Evolutionary conservation across 2,888 invertebrate genomes (phyloP).

Genomic region (Danaus chrysippus): DNA sequence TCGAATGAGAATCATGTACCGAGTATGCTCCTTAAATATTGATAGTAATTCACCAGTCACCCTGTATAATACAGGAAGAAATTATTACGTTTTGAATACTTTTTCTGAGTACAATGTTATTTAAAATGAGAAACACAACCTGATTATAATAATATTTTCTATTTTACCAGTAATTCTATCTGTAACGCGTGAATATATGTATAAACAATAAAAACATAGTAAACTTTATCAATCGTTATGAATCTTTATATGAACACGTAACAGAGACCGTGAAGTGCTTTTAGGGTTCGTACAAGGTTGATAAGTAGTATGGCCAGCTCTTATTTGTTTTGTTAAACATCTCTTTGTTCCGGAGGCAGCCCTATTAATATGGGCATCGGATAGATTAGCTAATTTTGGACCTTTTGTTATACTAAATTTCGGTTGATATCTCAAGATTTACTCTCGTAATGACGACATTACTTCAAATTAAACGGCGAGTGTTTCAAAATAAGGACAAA

Average conservation of each 20-base stretch:
- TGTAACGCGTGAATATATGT: not conserved
- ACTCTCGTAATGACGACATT: conserved; percentile 8
- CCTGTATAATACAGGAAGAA: no score
- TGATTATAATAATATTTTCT: no score
- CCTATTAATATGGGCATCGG: conserved; percentile 60
- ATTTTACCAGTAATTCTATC: no score
- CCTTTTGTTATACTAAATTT: conserved; percentile 28
- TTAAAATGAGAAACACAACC: no score
- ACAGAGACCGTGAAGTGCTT: conserved; percentile 30
- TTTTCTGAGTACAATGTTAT: no score
- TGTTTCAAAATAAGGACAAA: not conserved
- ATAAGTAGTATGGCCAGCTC: conserved; percentile 58
- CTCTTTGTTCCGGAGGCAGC: conserved; percentile 52
- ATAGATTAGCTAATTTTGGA: conserved; percentile 47
- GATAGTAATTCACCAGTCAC: no score
- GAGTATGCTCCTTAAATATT: no score
- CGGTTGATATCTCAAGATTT: conserved; percentile 24
- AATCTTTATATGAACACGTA: conserved; percentile 39
- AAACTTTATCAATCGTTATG: conserved; percentile 12
- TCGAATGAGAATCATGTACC: no score
- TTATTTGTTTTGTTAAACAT: conserved; percentile 64
- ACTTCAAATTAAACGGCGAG: not conserved
- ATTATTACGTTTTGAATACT: no score
- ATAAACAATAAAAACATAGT: not conserved
- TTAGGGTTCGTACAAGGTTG: conserved; percentile 45